Base-by-base conservation (phyloP, 2,113 vertebrate species). In the Climacteris rufus region DNA sequence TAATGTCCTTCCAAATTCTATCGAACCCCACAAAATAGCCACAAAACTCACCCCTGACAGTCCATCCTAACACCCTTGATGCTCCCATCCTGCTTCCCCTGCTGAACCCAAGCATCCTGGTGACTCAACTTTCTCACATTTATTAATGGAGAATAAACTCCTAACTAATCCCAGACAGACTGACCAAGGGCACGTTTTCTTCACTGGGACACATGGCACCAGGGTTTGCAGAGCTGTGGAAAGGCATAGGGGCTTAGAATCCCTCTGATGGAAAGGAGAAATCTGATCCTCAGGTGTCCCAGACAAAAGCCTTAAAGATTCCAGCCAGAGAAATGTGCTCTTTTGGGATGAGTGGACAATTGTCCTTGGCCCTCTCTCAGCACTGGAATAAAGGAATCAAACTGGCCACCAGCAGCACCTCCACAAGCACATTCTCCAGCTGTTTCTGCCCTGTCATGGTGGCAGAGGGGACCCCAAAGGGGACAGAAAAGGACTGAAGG, bases 391-490 rank as follows among this genome's bases (percentile, higher is more conserved):
- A 75, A 47, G 30, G 61, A 60, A 70, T 50, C n/a, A 79, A 80
- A 42, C 8, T 5, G 6, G 30, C 8, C 45, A 28, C 65, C 1
- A 15, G 39, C 90, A 86, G 53, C 37, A 57, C 25, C 42, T 56
- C 53, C 44, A 52, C 33, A 45, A 27, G 52, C 0, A 0, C 47
- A 12, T 15, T 71, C 64, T 60, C 33, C 27, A 64, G 57, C 27
- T 1, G 0, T 15, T 40, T 33, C 33, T 56, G 57, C 22, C 42
- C 52, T 0, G 1, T 11, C 37, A n/a, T 0, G 1, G 47, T 27
- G 21, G 12, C 50, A 64, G 47, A 57, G 28, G 64, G 30, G 18
- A 75, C 22, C 15, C 17, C 1, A 2, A 18, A 25, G 13, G 42
- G 27, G 49, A 23, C 44, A 39, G 22, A 50, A 35, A 30, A 42